Percentiles rank a stretch among this genome's conserved stretches.
Conservation (phyloP, 2,888 invertebrate species). For the Dasysyrphus albostriatus region DNA sequence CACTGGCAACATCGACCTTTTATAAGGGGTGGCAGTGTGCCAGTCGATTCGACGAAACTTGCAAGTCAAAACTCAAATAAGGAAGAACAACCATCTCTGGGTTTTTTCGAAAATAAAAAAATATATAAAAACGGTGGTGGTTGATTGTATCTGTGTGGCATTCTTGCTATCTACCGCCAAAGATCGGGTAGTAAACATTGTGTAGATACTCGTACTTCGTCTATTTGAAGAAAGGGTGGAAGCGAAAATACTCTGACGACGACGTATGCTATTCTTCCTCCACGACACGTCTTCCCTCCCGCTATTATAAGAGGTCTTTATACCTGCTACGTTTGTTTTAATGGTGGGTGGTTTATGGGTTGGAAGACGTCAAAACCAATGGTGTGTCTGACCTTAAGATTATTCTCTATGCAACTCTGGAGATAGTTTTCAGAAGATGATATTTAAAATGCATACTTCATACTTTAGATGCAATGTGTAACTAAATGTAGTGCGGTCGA, state of each 20-base stretch:
- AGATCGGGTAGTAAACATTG: constrained; percentile 64
- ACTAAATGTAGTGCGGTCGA: constrained; percentile 41
- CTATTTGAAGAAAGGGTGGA: constrained; percentile 32
- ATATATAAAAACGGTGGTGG: constrained; percentile 36
- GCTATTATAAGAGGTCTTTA: not conserved
- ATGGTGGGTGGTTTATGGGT: constrained; percentile 13
- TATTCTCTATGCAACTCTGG: constrained; percentile 18
- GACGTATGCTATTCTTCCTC: constrained; percentile 27
- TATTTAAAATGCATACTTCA: not conserved
- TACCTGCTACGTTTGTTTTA: not conserved
- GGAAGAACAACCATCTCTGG: constrained; percentile 42
- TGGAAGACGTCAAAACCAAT: constrained; percentile 19
- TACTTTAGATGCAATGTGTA: constrained; percentile 18
- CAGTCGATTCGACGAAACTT: constrained; percentile 42
- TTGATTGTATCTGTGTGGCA: constrained; percentile 54
- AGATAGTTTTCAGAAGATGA: not conserved
- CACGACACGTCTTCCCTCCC: constrained; percentile 17
- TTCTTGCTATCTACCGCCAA: constrained; percentile 62
- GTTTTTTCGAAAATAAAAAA: constrained; percentile 12
- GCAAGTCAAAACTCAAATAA: constrained; percentile 51
- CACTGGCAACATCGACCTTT: constrained; percentile 48
- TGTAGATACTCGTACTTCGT: constrained; percentile 42
- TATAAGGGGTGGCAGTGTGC: constrained; percentile 55
- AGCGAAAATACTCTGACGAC: constrained; percentile 1
- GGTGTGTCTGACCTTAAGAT: constrained; percentile 53